Percentiles rank a stretch among this genome's conserved stretches.
Evolutionary conservation across 2,888 invertebrate genomes (phyloP).

Genomic region (Helleia helle): DNA sequence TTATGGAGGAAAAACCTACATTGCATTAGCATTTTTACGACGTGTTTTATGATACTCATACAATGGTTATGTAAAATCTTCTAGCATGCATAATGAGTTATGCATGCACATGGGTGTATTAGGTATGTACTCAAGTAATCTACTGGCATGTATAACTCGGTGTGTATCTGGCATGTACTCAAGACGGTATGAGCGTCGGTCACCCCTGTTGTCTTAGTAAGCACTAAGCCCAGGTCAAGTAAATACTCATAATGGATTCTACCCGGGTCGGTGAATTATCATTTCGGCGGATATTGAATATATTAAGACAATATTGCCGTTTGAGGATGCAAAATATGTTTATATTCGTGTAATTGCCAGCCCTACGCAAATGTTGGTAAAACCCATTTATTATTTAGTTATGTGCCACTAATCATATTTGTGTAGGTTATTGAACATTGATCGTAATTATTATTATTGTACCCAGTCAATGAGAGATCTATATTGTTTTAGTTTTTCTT

Average conservation of each 20-base stretch:
- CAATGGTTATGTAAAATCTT: no score
- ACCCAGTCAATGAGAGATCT: no score
- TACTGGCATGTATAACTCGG: no score
- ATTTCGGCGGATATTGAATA: constrained; percentile 72
- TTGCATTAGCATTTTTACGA: no score
- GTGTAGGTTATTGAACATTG: no score
- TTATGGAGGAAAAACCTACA: no score
- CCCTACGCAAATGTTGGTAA: constrained; percentile 15
- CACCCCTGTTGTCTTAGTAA: constrained; percentile 73
- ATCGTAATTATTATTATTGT: no score
- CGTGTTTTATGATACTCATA: no score
- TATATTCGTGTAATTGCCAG: constrained; percentile 53
- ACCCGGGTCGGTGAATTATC: constrained; percentile 63
- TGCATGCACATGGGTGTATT: no score
- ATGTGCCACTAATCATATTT: not conserved
- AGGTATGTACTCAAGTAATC: constrained; percentile 10
- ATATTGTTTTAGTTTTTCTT: no score
- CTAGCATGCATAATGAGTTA: no score
- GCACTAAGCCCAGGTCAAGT: constrained; percentile 73
- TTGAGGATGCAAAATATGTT: constrained; percentile 43
- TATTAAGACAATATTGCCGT: constrained; percentile 62
- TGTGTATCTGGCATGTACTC: constrained; percentile 16
- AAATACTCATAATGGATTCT: constrained; percentile 74
- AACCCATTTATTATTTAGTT: constrained; percentile 8
- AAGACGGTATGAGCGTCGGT: constrained; percentile 26